phyloP scores from a whole-genome alignment of 2,797 vertebrate species.

The Fundulus diaphanus region DNA sequence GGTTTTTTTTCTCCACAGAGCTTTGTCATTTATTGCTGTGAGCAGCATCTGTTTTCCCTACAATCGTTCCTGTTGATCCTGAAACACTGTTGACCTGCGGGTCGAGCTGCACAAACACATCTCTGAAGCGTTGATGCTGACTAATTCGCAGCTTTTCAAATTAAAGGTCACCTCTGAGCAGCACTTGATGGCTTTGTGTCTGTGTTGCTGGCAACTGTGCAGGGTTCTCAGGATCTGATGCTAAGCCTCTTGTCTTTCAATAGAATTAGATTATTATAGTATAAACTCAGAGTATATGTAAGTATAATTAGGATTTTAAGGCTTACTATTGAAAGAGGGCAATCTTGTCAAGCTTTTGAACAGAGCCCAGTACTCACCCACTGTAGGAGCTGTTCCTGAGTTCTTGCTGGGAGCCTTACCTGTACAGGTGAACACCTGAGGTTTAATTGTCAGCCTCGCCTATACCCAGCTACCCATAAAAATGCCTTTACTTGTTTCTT shows the following conservation, averaged over 20 bases:
- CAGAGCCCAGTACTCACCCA: too few relatives aligned
- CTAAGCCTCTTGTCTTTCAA: neutral
- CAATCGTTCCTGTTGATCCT: slow-evolving; percentile 41
- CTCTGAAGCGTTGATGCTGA: slow-evolving; percentile 46
- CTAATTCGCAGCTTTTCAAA: slow-evolving; percentile 61
- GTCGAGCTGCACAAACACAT: slow-evolving; percentile 55
- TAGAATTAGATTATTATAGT: too few relatives aligned
- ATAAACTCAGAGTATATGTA: too few relatives aligned
- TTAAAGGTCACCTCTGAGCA: slow-evolving; percentile 66
- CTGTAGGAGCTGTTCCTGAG: too few relatives aligned
- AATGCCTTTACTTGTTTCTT: too few relatives aligned
- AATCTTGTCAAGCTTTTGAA: neutral
- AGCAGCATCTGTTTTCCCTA: slow-evolving; percentile 54
- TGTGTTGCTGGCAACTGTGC: slow-evolving; percentile 52
- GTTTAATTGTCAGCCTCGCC: too few relatives aligned
- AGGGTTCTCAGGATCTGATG: slow-evolving; percentile 25
- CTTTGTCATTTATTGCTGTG: slow-evolving; percentile 63
- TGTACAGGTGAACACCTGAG: too few relatives aligned
- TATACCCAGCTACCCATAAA: too few relatives aligned
- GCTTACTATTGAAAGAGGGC: neutral
- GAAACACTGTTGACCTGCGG: slow-evolving; percentile 60
- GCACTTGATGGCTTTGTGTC: slow-evolving; percentile 49
- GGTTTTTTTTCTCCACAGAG: slow-evolving; percentile 7
- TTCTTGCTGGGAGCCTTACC: too few relatives aligned
- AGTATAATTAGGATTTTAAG: too few relatives aligned